Evolutionary conservation across 1,140 invertebrate genomes (phyloP).

Genomic region (Campoletis sonorensis): DNA sequence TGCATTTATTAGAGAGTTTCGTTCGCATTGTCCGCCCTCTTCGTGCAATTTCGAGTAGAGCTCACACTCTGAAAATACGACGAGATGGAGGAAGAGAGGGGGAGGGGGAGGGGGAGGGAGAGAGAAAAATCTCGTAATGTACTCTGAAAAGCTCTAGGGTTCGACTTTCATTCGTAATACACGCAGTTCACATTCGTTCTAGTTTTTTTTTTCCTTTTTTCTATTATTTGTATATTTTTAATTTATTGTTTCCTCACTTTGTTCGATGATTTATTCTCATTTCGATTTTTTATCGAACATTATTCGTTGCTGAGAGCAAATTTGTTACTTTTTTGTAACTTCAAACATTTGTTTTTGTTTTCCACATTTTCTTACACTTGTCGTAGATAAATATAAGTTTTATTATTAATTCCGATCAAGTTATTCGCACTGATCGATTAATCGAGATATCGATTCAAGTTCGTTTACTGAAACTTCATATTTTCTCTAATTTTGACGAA

Average conservation of each 20-base stretch:
- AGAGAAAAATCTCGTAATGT: not conserved
- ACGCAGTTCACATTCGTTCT: not conserved
- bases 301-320: not conserved
- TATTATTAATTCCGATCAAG: too few species aligned
- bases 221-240: not conserved
- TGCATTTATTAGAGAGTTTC: slow-evolving; percentile 22
- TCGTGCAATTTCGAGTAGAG: slow-evolving; percentile 2
- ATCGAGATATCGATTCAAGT: too few species aligned
- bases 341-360: not conserved
- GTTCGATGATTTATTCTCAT: not conserved
- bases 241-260: not conserved
- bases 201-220: too few species aligned
- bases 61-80: not conserved
- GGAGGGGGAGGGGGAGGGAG: not conserved
- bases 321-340: not conserved
- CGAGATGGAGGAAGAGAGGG: not conserved
- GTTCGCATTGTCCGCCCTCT: slow-evolving; percentile 8
- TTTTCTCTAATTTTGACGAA: not conserved
- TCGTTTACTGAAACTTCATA: too few species aligned
- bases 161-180: slow-evolving; percentile 13
- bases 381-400: too few species aligned
- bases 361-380: not conserved
- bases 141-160: slow-evolving; percentile 12
- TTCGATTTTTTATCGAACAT: not conserved
- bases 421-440: too few species aligned